Base-by-base conservation (phyloP, 2,797 vertebrate genomes). In the Catharus ustulatus region DNA sequence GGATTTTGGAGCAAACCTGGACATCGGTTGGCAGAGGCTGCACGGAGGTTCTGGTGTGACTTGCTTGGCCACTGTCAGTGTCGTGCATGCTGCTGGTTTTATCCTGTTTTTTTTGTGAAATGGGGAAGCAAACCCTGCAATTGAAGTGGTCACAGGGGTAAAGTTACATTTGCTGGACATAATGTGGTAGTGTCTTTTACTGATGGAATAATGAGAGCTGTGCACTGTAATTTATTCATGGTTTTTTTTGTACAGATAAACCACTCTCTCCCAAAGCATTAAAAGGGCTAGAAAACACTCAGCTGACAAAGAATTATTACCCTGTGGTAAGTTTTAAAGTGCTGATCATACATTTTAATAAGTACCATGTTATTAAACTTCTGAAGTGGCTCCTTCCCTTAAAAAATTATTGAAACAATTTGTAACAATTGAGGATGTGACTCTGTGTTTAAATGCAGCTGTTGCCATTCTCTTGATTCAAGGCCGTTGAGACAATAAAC, bases 281-380 rank as follows among this genome's bases (percentile, higher is more conserved):
- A 84, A 98, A 98, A 98, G 98, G 98, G 75, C 98, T 98, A 36
- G 98, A 99, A 84, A 95, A 97, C 90, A 98, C 98, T 94, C 99
- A 98, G 86, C 97, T 99, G 97, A 99, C 99, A 59, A 99, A 99
- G 98, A 99, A 99, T 97, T 99, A 99, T 98, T 99, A 99, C 97
- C 98, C 96, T 76, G 98, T 99, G 98, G 99, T 99, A 98, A 99
- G 99, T 93, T 83, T 79, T 64, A 72, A 90, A 94, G 40, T 72
- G 86, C 82, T 84, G 83, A 91, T 92, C 49, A 1, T 95, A 74
- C 57, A 49, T 94, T 96, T 94, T 84, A 96, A 82, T 94, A 84
- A 90, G 74, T 64, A 88, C 45, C n/a, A 2, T 90, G 18, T 76
- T 93, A 93, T 91, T 94, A 87, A 91, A 90, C 87, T 76, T 82